phyloP scores from a whole-genome alignment of 2,797 vertebrate genomes.

The Odontamblyopus lacepedii region DNA sequence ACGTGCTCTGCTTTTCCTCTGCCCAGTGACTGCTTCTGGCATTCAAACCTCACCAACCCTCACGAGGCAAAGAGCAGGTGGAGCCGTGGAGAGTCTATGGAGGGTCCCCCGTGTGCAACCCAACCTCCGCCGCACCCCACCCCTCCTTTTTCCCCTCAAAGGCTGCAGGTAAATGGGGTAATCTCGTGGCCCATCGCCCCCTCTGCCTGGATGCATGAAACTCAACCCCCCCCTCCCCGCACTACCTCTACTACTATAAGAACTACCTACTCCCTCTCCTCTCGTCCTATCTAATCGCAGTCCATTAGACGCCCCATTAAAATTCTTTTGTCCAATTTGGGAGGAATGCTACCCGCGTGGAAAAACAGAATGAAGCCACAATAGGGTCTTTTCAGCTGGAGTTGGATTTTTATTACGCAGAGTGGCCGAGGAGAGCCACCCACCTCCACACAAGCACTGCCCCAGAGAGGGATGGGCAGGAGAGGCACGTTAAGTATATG shows the following conservation, averaged over 20 bases:
- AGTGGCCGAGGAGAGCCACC: conserved; percentile 70
- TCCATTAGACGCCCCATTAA: conserved; percentile 81
- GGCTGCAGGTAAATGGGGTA: conserved; percentile 73
- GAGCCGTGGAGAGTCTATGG: conserved; percentile 49
- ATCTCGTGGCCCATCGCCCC: conserved; percentile 68
- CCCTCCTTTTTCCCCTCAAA: conserved; percentile 65
- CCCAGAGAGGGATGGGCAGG: conserved; percentile 4
- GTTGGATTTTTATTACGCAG: conserved; percentile 75
- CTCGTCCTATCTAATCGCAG: conserved; percentile 78
- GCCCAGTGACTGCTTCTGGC: conserved; percentile 42
- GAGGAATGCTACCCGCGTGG: conserved; percentile 79
- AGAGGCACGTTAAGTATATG: not conserved
- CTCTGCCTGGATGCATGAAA: conserved; percentile 67
- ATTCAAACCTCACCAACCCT: conserved; percentile 59
- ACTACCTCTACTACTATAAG: conserved; percentile 44
- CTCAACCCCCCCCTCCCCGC: conserved; percentile 48
- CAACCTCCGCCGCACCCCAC: conserved; percentile 38
- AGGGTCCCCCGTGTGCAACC: conserved; percentile 57
- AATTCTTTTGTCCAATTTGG: conserved; percentile 84
- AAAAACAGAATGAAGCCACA: conserved; percentile 74
- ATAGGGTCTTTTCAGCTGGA: conserved; percentile 73
- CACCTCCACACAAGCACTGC: conserved; percentile 53
- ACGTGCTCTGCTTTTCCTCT: conserved; percentile 1
- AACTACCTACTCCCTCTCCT: conserved; percentile 43
- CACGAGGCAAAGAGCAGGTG: conserved; percentile 67